A percentile compares a stretch with the other conserved stretches of the same genome.
Conservation (phyloP, 2,888 invertebrate genomes). For the Lasius fuliginosus region DNA sequence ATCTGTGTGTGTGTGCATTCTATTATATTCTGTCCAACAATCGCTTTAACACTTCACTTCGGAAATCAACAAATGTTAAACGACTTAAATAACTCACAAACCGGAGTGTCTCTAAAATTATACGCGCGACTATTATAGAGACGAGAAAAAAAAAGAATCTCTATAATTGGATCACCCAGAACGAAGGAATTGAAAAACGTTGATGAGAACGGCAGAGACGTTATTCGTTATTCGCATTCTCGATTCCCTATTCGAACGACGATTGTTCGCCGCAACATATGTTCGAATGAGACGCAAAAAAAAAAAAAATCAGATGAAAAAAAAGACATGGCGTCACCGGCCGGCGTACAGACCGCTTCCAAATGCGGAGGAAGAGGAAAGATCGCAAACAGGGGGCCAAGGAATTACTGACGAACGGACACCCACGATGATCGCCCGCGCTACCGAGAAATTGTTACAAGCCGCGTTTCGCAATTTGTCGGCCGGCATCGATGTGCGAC, state of each 20-base stretch:
- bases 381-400: slow-evolving; percentile 45
- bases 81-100: slow-evolving; percentile 14
- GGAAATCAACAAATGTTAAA: slow-evolving; percentile 15
- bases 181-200: slow-evolving; percentile 21
- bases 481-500: slow-evolving; percentile 40
- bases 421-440: slow-evolving; percentile 75
- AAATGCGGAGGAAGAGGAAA: slow-evolving; percentile 67
- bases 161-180: slow-evolving; percentile 36
- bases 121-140: neutral
- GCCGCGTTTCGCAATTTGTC: slow-evolving; percentile 67
- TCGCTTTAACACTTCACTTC: neutral
- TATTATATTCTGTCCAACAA: neutral
- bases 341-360: slow-evolving; percentile 68
- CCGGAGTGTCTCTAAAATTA: neutral
- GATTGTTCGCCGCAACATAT: slow-evolving; percentile 44
- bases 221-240: slow-evolving; percentile 26
- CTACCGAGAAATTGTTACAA: slow-evolving; percentile 43
- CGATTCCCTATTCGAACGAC: slow-evolving; percentile 29
- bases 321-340: slow-evolving; percentile 67
- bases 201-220: slow-evolving; percentile 26
- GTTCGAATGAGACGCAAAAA: slow-evolving; percentile 7
- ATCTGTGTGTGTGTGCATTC: no score
- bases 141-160: slow-evolving; percentile 19
- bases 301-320: neutral
- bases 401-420: slow-evolving; percentile 66